These are phyloP conservation scores for Sebastiscus albofasciatus DNA, from an alignment of 2,797 vertebrate genomes.

Conservation along the genomic window DNA sequence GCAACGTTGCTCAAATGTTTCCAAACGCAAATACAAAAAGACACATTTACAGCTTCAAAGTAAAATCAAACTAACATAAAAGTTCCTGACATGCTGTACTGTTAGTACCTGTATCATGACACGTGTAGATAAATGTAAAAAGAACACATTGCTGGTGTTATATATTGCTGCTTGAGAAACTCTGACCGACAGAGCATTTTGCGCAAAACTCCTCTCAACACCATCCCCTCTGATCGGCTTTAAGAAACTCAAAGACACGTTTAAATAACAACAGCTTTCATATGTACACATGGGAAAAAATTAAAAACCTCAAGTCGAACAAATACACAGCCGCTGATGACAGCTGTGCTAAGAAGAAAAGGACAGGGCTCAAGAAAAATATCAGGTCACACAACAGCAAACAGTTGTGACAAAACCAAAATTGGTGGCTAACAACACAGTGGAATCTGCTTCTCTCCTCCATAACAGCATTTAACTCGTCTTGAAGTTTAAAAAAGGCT, in stretches of 20 bases:
- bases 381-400: constrained; percentile 36
- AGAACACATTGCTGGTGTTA: not conserved
- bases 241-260: constrained; percentile 15
- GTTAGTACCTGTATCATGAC: constrained; percentile 62
- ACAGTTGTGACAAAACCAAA: constrained; percentile 36
- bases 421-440: constrained; percentile 40
- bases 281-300: constrained; percentile 46
- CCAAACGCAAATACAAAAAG: not conserved
- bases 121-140: constrained; percentile 18
- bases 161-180: not conserved
- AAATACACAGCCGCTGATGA: not conserved
- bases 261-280: constrained; percentile 56
- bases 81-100: constrained; percentile 25
- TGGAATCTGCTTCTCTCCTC: constrained; percentile 36
- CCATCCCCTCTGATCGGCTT: not conserved
- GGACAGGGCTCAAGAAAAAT: constrained; percentile 26
- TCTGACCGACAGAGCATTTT: not conserved
- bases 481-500: constrained; percentile 1
- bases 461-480: constrained; percentile 28
- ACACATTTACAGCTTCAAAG: constrained; percentile 24
- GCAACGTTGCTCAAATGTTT: not conserved
- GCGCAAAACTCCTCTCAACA: not conserved
- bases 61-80: constrained; percentile 24
- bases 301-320: constrained; percentile 6
- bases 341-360: constrained; percentile 25